A percentile compares a stretch with the other conserved stretches of the same genome.
Evolutionary conservation across 2,113 vertebrate species (phyloP).

Genomic region (Etia nguti): DNA sequence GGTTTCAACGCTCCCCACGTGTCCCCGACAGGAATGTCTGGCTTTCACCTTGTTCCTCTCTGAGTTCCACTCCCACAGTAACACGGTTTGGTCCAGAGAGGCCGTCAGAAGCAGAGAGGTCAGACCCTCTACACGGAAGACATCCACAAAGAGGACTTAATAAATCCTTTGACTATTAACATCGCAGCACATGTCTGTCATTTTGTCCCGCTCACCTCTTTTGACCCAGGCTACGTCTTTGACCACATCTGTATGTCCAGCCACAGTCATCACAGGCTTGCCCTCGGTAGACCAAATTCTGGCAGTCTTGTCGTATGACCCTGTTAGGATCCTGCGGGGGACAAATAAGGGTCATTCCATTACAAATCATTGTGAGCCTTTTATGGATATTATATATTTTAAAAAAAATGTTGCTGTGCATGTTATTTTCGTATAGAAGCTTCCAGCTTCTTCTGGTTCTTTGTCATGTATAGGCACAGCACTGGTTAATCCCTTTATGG

Average conservation of each 20-base stretch:
- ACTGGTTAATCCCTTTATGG: background rate
- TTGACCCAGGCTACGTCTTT: conserved; percentile 96
- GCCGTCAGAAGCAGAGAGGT: conserved; percentile 87
- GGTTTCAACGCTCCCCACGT: conserved; percentile 87
- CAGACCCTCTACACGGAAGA: conserved; percentile 74
- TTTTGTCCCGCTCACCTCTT: conserved; percentile 75
- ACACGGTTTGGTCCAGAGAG: conserved; percentile 91
- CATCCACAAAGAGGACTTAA: background rate
- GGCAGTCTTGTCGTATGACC: conserved; percentile 92
- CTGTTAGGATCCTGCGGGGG: conserved; percentile 87
- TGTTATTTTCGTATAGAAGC: background rate
- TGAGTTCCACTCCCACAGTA: conserved; percentile 95
- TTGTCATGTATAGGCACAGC: background rate
- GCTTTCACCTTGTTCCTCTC: conserved; percentile 89
- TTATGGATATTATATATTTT: background rate
- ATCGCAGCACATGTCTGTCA: background rate
- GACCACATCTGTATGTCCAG: conserved; percentile 90
- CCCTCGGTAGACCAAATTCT: conserved; percentile 94
- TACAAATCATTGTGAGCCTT: background rate
- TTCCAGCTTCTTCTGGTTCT: background rate
- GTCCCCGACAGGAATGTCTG: conserved; percentile 90
- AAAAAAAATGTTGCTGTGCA: background rate
- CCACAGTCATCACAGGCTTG: conserved; percentile 82
- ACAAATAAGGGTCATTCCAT: background rate
- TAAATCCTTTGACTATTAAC: no score